Evolutionary conservation across 2,797 vertebrate genomes (phyloP).

Genomic region (Sebastes baramenuke): DNA sequence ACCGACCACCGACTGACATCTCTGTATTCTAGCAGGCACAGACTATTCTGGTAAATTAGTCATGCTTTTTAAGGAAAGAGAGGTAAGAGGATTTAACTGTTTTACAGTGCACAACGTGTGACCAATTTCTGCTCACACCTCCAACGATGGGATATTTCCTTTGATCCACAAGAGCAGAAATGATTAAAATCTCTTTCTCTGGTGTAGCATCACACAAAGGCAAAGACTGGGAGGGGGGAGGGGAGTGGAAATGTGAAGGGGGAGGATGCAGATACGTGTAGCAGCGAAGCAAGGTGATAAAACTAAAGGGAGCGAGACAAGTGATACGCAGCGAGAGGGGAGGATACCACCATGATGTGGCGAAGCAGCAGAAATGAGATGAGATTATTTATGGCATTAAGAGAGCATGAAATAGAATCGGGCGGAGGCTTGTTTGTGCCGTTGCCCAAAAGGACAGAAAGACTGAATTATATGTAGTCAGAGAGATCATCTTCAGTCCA

Average conservation of each 20-base stretch:
- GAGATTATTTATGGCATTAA: conserved; percentile 61
- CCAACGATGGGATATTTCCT: conserved; percentile 27
- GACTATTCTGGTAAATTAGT: conserved; percentile 38
- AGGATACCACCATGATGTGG: conserved; percentile 12
- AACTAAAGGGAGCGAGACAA: conserved; percentile 44
- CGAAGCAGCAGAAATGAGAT: conserved; percentile 42
- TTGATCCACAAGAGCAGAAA: conserved; percentile 41
- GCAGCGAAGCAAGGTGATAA: conserved; percentile 44
- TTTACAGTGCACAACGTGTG: conserved; percentile 34
- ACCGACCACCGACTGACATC: not conserved
- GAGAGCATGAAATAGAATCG: conserved; percentile 44
- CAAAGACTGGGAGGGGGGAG: not conserved
- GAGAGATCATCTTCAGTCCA: not conserved
- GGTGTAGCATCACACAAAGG: conserved; percentile 24
- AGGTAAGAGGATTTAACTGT: conserved; percentile 42
- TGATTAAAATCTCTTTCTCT: conserved; percentile 44
- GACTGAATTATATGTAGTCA: not conserved
- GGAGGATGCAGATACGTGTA: conserved; percentile 26
- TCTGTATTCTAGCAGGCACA: not conserved
- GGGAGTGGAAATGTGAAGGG: not conserved
- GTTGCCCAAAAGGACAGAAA: not conserved
- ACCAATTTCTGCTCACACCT: conserved; percentile 46
- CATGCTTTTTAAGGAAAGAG: conserved; percentile 40
- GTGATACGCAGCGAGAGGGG: conserved; percentile 21
- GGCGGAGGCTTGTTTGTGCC: conserved; percentile 16